Evolutionary conservation across 1,140 invertebrate species (phyloP), one percentile per base, ranked within the genome.

Genomic region (Trissolcus basalis): DNA sequence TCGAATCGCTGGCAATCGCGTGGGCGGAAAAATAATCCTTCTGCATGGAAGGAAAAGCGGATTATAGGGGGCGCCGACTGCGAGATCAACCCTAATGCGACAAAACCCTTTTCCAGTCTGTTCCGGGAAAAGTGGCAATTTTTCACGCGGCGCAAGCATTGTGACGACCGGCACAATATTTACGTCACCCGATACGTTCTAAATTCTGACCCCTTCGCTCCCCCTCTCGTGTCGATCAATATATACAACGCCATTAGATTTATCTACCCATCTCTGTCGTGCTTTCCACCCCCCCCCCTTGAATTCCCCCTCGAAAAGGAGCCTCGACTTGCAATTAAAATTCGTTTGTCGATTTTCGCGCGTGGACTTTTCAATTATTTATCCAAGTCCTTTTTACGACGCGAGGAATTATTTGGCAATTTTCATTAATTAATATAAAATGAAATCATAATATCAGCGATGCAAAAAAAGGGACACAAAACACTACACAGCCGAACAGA

Each of bases 391-490:
- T 39, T 58, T 44, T 61, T 63, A 3, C 11, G 12, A 11, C 33
- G 19, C n/a, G 19, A 27, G 39, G 35, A 43, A 68, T 61, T 61
- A 71, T 53, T 63, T 27, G 54, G 50, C 70, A 56, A 67, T 73
- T 73, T 73, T 65, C 55, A 55, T 73, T 73, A 74, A 74, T 67
- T 56, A 61, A 74, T 60, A 65, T 56, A 61, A 73, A 73, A 44
- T 16, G 41, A 43, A 51, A 67, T 67, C 60, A 73, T 65, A 61
- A 60, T 49, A 56, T 47, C 43, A 13, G 1, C 19, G 19, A 55
- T 33, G 19, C 41, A 36, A 51, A 55, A 54, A 51, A 14, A 45
- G 36, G 15, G 50, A 39, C 9, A 55, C 19, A 59, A 73, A 65
- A 54, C 49, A 55, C 41, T 33, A 39, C 36, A 39, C 9, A 39